These are phyloP conservation scores for Pristionchus arcanus DNA, from an alignment of 2,888 invertebrate genomes.

Conservation along the genomic window DNA sequence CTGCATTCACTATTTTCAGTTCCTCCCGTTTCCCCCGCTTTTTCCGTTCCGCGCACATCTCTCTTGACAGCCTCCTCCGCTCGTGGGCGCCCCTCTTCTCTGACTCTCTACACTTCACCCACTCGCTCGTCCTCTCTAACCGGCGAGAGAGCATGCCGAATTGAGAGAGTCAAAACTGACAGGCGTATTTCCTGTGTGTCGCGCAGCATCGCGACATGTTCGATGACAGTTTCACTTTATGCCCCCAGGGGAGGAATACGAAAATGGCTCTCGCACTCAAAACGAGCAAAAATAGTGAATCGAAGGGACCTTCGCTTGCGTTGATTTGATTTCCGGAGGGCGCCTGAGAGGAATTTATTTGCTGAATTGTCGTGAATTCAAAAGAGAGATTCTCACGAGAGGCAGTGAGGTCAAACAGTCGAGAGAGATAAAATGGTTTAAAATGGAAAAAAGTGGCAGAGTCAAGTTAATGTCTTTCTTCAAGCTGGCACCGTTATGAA, in stretches of 20 bases:
- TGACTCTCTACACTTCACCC: not conserved
- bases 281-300: not conserved
- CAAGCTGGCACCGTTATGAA: too few relatives aligned
- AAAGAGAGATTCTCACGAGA: not conserved
- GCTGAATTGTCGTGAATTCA: not conserved
- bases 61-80: not conserved
- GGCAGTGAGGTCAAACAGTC: not conserved
- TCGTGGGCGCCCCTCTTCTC: not conserved
- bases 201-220: not conserved
- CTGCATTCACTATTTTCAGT: conserved; percentile 12
- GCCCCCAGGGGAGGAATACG: not conserved
- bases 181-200: not conserved
- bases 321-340: not conserved
- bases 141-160: not conserved
- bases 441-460: too few relatives aligned
- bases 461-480: too few relatives aligned
- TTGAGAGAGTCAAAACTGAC: not conserved
- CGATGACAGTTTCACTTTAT: not conserved
- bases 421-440: too few relatives aligned
- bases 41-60: not conserved
- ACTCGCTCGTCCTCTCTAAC: not conserved
- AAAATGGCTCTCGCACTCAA: not conserved
- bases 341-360: not conserved
- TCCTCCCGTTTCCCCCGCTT: not conserved
- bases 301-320: not conserved